Base-by-base conservation (phyloP, 2,113 vertebrate species). In the Bombycilla garrulus region DNA sequence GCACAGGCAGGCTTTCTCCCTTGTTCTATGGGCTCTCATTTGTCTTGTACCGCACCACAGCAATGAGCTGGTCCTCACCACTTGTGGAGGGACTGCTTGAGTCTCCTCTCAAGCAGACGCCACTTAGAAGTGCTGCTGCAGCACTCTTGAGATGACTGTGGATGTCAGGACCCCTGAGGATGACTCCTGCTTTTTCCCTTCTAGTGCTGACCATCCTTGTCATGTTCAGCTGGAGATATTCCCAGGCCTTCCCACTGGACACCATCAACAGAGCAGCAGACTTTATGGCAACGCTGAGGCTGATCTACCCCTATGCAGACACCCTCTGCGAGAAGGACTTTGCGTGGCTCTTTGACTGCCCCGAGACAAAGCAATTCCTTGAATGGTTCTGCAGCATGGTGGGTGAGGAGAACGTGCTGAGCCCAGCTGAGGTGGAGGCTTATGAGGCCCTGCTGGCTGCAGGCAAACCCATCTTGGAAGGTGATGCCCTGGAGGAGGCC, bases 391-490 rank as follows among this genome's bases (percentile, higher is more conserved):
- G 96, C 88, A 95, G 92, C 36, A 66, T 1, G 0, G 74, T 97
- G 51, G 11, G 77, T 5, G 61, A 95, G 71, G 81, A 97, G 71
- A 95, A 96, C 0, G 12, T 86, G 29, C 61, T 95, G 80, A 88
- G 67, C 18, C 36, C 76, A 16, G 72, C 81, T 3, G 93, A 97
- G 83, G 58, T 96, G 61, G 88, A 97, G n/a, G 92, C 82, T 64
- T 96, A 92, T 0, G 67, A 93, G 26, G 76, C 84, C 15, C 86
- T 95, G 77, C 36, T 95, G n/a, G 64, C 73, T 95, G 65, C 91
- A 73, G 92, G 79, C 36, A 96, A 96, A 66, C 90, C 95, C 58
- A 88, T 94, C 56, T 56, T 96, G 78, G 97, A 97, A 66, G 81
- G 78, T 0, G 15, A 92, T 50, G 83, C 64, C 44, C 81, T 96